phyloP scores from a whole-genome alignment of 2,797 vertebrate genomes.

The Pampus argenteus region DNA sequence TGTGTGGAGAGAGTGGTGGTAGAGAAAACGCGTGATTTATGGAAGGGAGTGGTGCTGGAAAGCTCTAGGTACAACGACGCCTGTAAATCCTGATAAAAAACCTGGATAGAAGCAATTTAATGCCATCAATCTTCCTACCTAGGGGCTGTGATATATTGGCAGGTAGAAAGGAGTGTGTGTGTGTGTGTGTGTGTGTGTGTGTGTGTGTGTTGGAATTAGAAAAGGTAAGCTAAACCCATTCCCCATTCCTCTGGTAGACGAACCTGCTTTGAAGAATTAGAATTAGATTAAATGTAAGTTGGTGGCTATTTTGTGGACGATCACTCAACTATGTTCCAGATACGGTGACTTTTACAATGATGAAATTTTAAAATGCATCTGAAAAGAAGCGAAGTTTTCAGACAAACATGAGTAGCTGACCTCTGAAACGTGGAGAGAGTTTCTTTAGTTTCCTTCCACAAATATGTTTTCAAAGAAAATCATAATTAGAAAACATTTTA shows the following conservation, averaged over 20 bases:
- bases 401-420: too few species aligned
- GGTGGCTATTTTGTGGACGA: not conserved
- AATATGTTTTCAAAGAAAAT: too few species aligned
- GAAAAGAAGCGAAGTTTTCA: not conserved
- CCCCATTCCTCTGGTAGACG: constrained; percentile 37
- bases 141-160: constrained; percentile 79
- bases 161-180: constrained; percentile 58
- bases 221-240: constrained; percentile 43
- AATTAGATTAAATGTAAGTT: constrained; percentile 18
- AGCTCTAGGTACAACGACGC: constrained; percentile 78
- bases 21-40: constrained; percentile 85
- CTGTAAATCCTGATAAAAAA: constrained; percentile 89
- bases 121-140: constrained; percentile 86
- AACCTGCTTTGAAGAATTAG: constrained; percentile 42
- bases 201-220: constrained; percentile 42
- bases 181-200: constrained; percentile 31
- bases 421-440: too few species aligned
- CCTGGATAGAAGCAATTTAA: constrained; percentile 89
- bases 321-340: too few species aligned
- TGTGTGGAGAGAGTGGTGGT: constrained; percentile 26
- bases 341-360: too few species aligned
- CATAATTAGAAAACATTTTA: too few species aligned
- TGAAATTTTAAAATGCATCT: not conserved
- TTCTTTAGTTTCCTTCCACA: too few species aligned
- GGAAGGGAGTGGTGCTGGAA: constrained; percentile 79